Conservation (phyloP, 2,888 invertebrate species). For the Syrista parreyssii region DNA sequence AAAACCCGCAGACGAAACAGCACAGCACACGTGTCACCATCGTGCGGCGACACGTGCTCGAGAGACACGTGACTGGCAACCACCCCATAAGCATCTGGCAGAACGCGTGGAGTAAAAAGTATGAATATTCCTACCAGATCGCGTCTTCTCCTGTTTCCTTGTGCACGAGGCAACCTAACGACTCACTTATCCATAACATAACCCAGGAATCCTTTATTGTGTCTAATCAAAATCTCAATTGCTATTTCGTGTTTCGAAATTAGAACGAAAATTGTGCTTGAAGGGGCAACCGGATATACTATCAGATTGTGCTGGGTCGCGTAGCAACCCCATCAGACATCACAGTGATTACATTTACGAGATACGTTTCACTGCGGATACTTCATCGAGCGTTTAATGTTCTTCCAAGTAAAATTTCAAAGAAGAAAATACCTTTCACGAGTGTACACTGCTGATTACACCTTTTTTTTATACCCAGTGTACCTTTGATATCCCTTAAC, state of each 20-base stretch:
- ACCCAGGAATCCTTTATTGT: background rate
- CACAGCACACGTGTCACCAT: constrained; percentile 33
- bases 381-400: background rate
- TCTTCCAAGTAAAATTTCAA: background rate
- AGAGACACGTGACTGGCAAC: constrained; percentile 35
- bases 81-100: constrained; percentile 32
- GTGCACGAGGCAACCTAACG: constrained; percentile 20
- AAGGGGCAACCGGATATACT: background rate
- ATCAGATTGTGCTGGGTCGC: background rate
- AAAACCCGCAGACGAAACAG: constrained; percentile 18
- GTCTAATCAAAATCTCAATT: constrained; percentile 27
- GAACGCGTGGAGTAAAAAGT: constrained; percentile 4
- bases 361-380: background rate
- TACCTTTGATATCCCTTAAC: constrained; percentile 28
- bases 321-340: background rate
- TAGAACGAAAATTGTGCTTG: constrained; percentile 30
- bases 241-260: constrained; percentile 45
- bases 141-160: constrained; percentile 10
- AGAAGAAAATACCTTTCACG: background rate
- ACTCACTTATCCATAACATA: constrained; percentile 30
- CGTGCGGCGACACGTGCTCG: background rate
- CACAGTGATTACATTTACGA: background rate
- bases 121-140: constrained; percentile 13
- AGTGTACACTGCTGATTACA: background rate
- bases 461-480: background rate